Conservation (phyloP, 2,888 invertebrate species). For the Acrobeloides nanus region DNA sequence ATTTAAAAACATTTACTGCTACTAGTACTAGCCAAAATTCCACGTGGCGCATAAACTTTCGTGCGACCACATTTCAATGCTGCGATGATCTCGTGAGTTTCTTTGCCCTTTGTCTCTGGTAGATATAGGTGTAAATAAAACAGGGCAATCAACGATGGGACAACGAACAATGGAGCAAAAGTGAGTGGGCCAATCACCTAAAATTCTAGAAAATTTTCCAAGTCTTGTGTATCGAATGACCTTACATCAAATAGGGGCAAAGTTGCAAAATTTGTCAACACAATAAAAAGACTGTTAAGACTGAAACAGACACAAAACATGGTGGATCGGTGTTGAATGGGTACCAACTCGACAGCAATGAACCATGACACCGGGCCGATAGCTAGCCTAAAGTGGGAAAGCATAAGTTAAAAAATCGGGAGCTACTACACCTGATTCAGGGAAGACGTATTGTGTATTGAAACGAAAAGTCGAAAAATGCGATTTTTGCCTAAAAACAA, state of each 20-base stretch:
- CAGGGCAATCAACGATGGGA: constrained; percentile 33
- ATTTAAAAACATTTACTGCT: no score
- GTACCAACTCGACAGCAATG: constrained; percentile 42
- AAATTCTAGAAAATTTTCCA: constrained; percentile 4
- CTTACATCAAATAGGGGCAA: constrained; percentile 33
- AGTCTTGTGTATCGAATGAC: background rate
- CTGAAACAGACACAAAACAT: constrained; percentile 43
- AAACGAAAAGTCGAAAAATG: no score
- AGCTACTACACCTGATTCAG: no score
- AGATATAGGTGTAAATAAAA: constrained; percentile 19
- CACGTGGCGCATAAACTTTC: no score
- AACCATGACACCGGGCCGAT: constrained; percentile 44
- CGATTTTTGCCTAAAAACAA: no score
- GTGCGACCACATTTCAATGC: constrained; percentile 9
- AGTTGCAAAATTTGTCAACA: constrained; percentile 36
- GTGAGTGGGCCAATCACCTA: constrained; percentile 35
- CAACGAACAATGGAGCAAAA: constrained; percentile 37
- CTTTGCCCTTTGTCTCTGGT: constrained; percentile 23
- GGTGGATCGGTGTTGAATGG: constrained; percentile 30
- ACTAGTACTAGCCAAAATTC: no score
- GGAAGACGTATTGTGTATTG: no score
- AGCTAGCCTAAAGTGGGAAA: constrained; percentile 31
- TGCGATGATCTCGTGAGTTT: constrained; percentile 20
- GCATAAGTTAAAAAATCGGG: background rate
- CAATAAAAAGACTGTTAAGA: constrained; percentile 36